Conservation (phyloP, 2,888 invertebrate genomes). For the Melangyna quadrimaculata region DNA sequence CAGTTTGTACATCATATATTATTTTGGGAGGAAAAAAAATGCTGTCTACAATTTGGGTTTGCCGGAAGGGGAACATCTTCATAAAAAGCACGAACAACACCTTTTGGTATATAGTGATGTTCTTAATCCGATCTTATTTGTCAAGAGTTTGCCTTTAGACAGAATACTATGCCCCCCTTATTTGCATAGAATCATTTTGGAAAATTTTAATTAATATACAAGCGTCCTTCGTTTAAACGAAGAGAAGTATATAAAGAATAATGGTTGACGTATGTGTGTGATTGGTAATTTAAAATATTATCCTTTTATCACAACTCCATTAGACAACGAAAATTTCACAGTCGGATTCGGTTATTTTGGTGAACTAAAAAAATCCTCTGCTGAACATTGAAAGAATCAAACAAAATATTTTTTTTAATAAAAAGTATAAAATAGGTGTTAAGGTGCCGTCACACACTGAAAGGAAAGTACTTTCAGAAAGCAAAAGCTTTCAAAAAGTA, state of each 20-base stretch:
- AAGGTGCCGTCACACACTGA: too few species aligned
- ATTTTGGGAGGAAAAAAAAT: neutral
- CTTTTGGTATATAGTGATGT: slow-evolving; percentile 12
- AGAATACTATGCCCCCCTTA: neutral
- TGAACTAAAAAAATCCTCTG: too few species aligned
- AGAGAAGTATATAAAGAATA: slow-evolving; percentile 8
- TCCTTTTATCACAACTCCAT: slow-evolving; percentile 36
- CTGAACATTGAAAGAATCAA: too few species aligned
- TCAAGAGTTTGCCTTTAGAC: slow-evolving; percentile 2
- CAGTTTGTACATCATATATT: too few species aligned
- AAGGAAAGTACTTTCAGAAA: too few species aligned
- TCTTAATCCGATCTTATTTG: slow-evolving; percentile 39
- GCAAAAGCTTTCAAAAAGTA: too few species aligned
- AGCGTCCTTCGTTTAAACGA: slow-evolving; percentile 56
- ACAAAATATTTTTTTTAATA: too few species aligned
- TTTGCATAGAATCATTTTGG: slow-evolving; percentile 45
- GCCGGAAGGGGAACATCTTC: neutral
- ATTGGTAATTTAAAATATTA: slow-evolving; percentile 59
- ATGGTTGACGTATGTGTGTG: slow-evolving; percentile 8
- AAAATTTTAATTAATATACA: slow-evolving; percentile 68
- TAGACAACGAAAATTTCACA: neutral
- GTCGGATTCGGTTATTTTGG: neutral
- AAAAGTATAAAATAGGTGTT: too few species aligned
- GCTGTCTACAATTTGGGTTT: neutral
- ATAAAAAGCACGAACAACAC: neutral